Conservation (phyloP, 1,140 invertebrate species). For the Adoxophyes honmai region DNA sequence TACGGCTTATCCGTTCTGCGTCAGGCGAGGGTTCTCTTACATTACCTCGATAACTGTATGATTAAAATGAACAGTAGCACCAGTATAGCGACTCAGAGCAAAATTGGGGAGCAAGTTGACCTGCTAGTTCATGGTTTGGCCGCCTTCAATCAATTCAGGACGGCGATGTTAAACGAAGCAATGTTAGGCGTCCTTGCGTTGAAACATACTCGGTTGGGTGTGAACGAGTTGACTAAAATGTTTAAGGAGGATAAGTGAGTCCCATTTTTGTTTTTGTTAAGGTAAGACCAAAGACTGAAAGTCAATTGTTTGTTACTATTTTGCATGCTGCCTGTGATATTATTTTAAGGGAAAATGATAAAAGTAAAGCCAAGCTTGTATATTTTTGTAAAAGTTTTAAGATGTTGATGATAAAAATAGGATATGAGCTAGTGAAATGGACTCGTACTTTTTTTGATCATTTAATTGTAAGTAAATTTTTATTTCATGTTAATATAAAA, state of each 20-base stretch:
- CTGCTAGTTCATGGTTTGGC: conserved; percentile 36
- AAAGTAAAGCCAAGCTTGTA: conserved; percentile 12
- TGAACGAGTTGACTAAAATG: background rate
- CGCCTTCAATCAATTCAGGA: conserved; percentile 38
- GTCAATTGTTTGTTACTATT: conserved; percentile 9
- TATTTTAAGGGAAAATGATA: background rate
- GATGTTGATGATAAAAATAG: no score
- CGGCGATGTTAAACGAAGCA: conserved; percentile 33
- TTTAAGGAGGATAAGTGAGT: conserved; percentile 5
- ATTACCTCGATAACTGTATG: conserved; percentile 51
- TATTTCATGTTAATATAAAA: no score
- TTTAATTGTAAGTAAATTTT: no score
- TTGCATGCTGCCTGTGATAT: conserved; percentile 21
- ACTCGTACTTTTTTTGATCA: no score
- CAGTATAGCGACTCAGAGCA: conserved; percentile 23
- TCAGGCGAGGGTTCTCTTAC: conserved; percentile 32
- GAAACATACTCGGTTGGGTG: background rate
- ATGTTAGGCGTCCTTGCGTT: conserved; percentile 20
- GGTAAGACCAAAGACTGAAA: background rate
- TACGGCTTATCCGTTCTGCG: conserved; percentile 36
- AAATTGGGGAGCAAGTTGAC: conserved; percentile 45
- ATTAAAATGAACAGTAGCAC: conserved; percentile 45
- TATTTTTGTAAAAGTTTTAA: no score
- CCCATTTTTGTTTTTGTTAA: background rate
- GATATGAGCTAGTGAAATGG: no score